Base-by-base conservation (phyloP, 2,113 vertebrate genomes). In the Henicopernis longicauda region DNA sequence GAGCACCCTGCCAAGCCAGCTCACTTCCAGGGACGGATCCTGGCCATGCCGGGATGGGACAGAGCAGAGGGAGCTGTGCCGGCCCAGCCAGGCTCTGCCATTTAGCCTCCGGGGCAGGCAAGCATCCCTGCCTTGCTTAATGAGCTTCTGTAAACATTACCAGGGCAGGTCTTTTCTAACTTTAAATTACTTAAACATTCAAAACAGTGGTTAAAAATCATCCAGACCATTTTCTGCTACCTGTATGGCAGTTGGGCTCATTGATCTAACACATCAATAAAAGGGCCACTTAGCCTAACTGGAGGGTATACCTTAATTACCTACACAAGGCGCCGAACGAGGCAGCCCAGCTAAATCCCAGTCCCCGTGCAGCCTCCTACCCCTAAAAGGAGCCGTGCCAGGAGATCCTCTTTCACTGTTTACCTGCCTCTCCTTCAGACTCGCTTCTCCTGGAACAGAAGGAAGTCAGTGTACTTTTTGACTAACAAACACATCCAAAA, bases 401-500 rank as follows among this genome's bases (percentile, higher is more conserved):
- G 81, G n/a, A 89, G 85, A 97, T 89, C 62, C 20, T 84, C 85
- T 90, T 93, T 69, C 91, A 32, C 82, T 91, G 69, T 89, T 95
- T 92, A 87, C 87, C 95, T 77, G 73, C 80, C 66, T 89, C 74
- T 87, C 78, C 55, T 74, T 29, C 71, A 92, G 82, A 88, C 66
- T 81, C 16, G 3, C 38, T 87, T 74, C 72, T 67, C 69, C 55
- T 20, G 70, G 25, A 95, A 88, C 69, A 94, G 67, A 85, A 95
- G 97, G 94, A 92, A 96, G 86, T 63, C 82, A 22, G 52, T 7
- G 45, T 52, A 32, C 80, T 87, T 94, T 95, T 72, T 86, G 92
- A 94, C 85, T 97, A 96, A 86, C 92, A 97, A 91, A 97, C 86
- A 76, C 89, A 89, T 63, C 40, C 82, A 67, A 67, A 91, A 67